These are phyloP conservation scores for Spialia ferax DNA, from an alignment of 2,888 invertebrate genomes.

Conservation along the genomic window DNA sequence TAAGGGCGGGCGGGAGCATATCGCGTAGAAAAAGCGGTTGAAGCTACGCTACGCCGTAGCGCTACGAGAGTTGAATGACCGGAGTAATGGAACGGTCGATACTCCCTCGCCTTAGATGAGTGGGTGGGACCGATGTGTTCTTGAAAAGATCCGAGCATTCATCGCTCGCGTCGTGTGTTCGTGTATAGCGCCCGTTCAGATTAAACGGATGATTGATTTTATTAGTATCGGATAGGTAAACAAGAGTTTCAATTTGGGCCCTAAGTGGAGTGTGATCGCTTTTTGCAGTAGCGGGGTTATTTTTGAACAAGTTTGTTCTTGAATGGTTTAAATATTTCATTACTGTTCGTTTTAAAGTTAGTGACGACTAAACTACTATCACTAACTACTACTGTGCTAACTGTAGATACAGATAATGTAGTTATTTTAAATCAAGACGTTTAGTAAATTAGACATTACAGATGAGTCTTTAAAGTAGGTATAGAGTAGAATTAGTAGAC, in stretches of 20 bases:
- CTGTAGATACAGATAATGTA: too few species aligned
- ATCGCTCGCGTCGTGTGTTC: slow-evolving; percentile 23
- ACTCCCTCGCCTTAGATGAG: slow-evolving; percentile 49
- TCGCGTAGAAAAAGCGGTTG: slow-evolving; percentile 39
- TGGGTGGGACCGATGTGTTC: slow-evolving; percentile 17
- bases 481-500: too few species aligned
- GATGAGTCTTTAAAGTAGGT: too few species aligned
- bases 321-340: background rate
- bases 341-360: background rate
- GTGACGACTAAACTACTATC: too few species aligned
- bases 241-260: background rate
- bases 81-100: slow-evolving; percentile 76
- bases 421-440: too few species aligned
- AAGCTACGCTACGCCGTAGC: slow-evolving; percentile 64
- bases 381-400: too few species aligned
- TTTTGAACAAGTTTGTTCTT: background rate
- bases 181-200: slow-evolving; percentile 9
- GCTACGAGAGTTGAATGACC: slow-evolving; percentile 77
- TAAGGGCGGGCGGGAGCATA: slow-evolving; percentile 21
- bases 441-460: too few species aligned
- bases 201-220: slow-evolving; percentile 30
- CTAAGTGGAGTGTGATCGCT: background rate
- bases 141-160: slow-evolving; percentile 27
- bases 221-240: slow-evolving; percentile 2
- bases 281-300: background rate